These are phyloP conservation scores for Myotis daubentonii DNA, from an alignment of 2,797 vertebrate genomes.

Conservation along the genomic window DNA sequence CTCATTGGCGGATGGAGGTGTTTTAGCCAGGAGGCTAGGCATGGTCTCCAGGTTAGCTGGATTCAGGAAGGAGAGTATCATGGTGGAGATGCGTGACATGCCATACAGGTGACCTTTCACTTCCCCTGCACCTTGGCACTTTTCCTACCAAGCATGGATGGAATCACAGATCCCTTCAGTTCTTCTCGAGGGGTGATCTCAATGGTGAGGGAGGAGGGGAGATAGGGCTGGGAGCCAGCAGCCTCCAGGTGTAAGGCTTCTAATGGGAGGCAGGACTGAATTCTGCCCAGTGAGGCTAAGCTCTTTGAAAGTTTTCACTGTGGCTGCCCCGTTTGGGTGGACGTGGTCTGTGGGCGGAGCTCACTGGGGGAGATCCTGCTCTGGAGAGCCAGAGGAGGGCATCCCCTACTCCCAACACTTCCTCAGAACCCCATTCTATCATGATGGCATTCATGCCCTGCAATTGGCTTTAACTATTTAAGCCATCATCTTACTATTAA, in stretches of 20 bases:
- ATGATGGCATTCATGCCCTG: not conserved
- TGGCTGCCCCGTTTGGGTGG: not conserved
- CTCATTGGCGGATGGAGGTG: not conserved
- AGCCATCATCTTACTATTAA: not conserved
- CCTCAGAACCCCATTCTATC: not conserved
- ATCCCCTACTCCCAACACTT: not conserved
- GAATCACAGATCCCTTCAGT: not conserved
- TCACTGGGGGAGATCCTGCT: not conserved
- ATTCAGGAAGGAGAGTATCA: not conserved
- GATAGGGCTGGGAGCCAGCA: not conserved
- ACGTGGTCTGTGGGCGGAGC: not conserved
- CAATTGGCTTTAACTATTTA: not conserved
- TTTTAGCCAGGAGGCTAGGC: not conserved
- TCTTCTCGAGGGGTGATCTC: not conserved
- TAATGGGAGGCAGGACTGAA: too few relatives aligned
- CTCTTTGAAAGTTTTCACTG: not conserved
- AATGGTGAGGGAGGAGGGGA: not conserved
- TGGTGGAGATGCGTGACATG: too few relatives aligned
- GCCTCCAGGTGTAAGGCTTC: not conserved
- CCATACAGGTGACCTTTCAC: accelerated
- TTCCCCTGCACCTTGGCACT: not conserved
- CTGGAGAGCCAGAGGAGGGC: not conserved
- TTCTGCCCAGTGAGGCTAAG: not conserved
- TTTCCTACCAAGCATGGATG: not conserved
- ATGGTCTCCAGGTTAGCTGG: not conserved